These are phyloP conservation scores for Perca fluviatilis DNA, from an alignment of 2,113 vertebrate species.

Conservation along the genomic window DNA sequence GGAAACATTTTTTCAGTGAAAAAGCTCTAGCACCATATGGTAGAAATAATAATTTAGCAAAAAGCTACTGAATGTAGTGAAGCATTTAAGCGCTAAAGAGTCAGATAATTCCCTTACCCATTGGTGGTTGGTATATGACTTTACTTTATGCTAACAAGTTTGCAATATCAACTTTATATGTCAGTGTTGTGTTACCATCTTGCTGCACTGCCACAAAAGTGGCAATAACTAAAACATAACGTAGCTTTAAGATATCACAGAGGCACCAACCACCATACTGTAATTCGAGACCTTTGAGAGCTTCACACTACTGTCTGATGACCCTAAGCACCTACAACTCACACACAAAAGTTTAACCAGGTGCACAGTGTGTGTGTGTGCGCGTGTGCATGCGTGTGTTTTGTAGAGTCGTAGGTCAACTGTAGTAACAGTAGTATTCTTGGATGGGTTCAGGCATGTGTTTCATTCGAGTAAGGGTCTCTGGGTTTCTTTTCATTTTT, in stretches of 20 bases:
- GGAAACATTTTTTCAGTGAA: too few species aligned
- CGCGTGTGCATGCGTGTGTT: not conserved
- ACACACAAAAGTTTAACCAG: not conserved
- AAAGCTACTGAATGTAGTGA: not conserved
- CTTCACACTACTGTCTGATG: not conserved
- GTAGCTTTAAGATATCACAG: not conserved
- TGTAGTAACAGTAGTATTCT: not conserved
- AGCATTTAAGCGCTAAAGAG: not conserved
- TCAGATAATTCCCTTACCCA: not conserved
- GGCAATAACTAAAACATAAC: not conserved
- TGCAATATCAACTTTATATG: not conserved
- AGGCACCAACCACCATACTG: not conserved
- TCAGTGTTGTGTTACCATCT: not conserved
- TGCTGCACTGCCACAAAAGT: not conserved
- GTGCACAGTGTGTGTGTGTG: not conserved
- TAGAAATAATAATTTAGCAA: not conserved
- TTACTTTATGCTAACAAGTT: not conserved
- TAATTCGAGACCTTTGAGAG: not conserved
- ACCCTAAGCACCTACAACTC: not conserved
- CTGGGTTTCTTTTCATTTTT: not conserved
- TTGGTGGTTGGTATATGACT: not conserved
- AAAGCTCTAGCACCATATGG: not conserved
- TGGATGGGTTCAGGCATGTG: not conserved
- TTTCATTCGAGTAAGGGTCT: not conserved
- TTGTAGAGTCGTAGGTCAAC: not conserved